A percentile compares a stretch with the other conserved stretches of the same genome.
Evolutionary conservation across 2,797 vertebrate species (phyloP).

Genomic region (Enteromius afrohamiltoni): DNA sequence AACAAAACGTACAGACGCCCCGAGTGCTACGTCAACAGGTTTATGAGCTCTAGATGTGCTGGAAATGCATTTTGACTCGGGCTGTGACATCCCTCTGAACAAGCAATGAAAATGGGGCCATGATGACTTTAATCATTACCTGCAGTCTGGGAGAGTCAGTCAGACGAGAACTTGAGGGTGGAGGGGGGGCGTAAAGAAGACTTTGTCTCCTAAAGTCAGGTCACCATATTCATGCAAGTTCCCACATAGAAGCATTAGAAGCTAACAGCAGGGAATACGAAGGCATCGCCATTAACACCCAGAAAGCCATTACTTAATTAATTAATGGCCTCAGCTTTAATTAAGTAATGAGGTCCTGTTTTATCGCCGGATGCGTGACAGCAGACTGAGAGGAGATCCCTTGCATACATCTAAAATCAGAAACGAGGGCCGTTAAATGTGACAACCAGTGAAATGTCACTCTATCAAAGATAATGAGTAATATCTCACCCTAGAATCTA

Average conservation of each 20-base stretch:
- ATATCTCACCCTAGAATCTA: conserved; percentile 55
- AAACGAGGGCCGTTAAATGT: conserved; percentile 48
- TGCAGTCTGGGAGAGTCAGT: conserved; percentile 19
- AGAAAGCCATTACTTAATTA: conserved; percentile 55
- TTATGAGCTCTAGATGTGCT: conserved; percentile 54
- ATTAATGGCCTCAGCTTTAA: conserved; percentile 56
- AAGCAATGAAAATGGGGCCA: conserved; percentile 40
- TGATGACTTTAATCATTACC: conserved; percentile 53
- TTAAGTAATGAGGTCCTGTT: conserved; percentile 56
- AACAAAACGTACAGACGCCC: conserved; percentile 50
- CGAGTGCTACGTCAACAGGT: conserved; percentile 37
- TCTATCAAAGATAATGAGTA: conserved; percentile 62
- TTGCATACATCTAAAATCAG: conserved; percentile 47
- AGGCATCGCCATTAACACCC: conserved; percentile 46
- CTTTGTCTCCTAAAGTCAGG: conserved; percentile 12
- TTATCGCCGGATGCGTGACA: conserved; percentile 45
- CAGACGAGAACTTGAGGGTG: conserved; percentile 5
- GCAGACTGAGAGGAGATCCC: conserved; percentile 29
- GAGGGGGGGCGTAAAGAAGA: background rate
- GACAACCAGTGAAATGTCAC: conserved; percentile 56
- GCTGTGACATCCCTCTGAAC: conserved; percentile 37
- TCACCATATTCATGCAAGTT: conserved; percentile 15
- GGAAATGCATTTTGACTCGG: conserved; percentile 46
- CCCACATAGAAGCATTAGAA: conserved; percentile 17
- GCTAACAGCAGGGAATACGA: conserved; percentile 30